Evolutionary conservation across 1,140 invertebrate genomes (phyloP), one percentile per base, ranked within the genome.

Genomic region (Kradibia gibbosae): DNA sequence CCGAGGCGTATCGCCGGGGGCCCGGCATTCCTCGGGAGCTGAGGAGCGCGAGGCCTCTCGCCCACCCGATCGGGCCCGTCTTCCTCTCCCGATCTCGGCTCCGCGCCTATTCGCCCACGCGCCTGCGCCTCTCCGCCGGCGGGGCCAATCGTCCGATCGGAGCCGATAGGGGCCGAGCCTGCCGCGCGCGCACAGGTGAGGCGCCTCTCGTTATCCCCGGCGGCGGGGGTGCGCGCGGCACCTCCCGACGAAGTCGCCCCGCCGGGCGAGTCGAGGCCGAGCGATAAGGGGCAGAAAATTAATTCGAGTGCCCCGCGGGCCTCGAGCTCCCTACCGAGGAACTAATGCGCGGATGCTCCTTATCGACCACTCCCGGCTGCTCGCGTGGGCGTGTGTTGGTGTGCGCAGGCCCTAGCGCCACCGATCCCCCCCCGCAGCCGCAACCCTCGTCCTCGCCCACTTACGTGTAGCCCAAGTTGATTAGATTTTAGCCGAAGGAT

Each of bases 311-410:
- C 71, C 50, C 73, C 55, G 39, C 74, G 71, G 22, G 53, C 31
- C 20, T 34, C 72, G 53, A 71, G 65, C 82, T 82, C 83, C 83
- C 53, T 84, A 83, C 57, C 76, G 79, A 53, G 83, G 45, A 83
- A 85, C n/a, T n/a, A n/a, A n/a, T 82, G 82, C 20, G 20, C 1
- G 20, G 28, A 25, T 10, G 39, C 50, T 72, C 42, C 55, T 72
- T 79, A 79, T 79, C 57, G 55, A 57, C n/a, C n/a, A n/a, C n/a
- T n/a, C n/a, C n/a, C n/a, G n/a, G n/a, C n/a, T n/a, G 45, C 15
- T 15, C 25, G 53, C 28, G 45, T 65, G 15, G 34, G 62, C 34
- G 1, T 67, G 8, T 34, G 34, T 34, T 11, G 4, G 13, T 31
- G 17, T 39, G 15, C 22, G 15, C 22, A 22, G 13, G n/a, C n/a